A percentile compares a stretch with the other conserved stretches of the same genome.
phyloP scores from a whole-genome alignment of 1,140 invertebrate genomes.

The Penaeus indicus region DNA sequence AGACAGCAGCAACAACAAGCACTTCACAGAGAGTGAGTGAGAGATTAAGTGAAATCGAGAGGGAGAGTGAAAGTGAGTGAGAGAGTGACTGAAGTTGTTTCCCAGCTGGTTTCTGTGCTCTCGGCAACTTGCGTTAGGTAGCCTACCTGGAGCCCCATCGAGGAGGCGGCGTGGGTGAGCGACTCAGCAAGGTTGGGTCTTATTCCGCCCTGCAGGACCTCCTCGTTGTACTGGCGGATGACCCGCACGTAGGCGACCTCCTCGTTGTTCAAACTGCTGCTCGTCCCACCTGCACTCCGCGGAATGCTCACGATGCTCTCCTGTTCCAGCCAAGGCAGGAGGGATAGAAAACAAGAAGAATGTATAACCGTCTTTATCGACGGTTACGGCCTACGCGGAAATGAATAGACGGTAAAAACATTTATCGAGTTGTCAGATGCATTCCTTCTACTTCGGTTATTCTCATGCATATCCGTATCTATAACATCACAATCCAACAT shows the following conservation, averaged over 20 bases:
- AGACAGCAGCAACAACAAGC: not conserved
- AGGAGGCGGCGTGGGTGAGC: conserved; percentile 14
- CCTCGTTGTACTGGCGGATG: conserved; percentile 45
- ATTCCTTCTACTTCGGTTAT: too few species aligned
- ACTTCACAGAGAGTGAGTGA: too few species aligned
- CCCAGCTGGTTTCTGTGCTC: not conserved
- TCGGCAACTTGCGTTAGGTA: too few species aligned
- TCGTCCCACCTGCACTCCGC: conserved; percentile 10
- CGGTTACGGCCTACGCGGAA: too few species aligned
- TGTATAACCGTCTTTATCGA: not conserved
- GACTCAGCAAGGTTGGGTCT: conserved; percentile 50
- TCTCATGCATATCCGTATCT: too few species aligned
- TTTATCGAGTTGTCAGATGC: too few species aligned
- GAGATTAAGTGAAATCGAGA: too few species aligned
- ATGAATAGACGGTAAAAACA: too few species aligned
- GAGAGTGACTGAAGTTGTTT: not conserved
- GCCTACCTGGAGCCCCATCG: conserved; percentile 44
- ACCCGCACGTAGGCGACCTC: conserved; percentile 43
- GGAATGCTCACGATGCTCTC: conserved; percentile 33
- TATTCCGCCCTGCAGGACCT: conserved; percentile 52
- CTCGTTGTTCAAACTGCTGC: conserved; percentile 53
- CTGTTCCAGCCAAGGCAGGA: not conserved
- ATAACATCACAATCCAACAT: too few species aligned
- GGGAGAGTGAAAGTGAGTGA: not conserved
- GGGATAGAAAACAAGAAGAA: not conserved